phyloP scores from a whole-genome alignment of 2,888 invertebrate species.

The Ophion slaviceki region DNA sequence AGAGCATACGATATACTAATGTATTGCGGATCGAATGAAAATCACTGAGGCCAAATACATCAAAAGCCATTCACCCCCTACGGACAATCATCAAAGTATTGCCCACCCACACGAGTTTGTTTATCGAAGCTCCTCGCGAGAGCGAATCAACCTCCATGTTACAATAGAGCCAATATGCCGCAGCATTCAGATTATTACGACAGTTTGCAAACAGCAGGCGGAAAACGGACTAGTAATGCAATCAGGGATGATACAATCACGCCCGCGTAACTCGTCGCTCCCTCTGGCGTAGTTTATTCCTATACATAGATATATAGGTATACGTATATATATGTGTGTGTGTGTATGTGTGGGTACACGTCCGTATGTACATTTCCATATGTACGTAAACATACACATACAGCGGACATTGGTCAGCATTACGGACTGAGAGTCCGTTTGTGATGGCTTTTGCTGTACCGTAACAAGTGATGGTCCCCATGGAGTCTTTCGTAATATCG shows the following conservation, averaged over 20 bases:
- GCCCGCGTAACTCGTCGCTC: conserved; percentile 58
- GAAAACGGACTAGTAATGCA: conserved; percentile 69
- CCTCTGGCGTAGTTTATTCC: conserved; percentile 44
- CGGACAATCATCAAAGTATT: conserved; percentile 21
- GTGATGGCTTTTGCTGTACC: conserved; percentile 17
- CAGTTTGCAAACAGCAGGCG: conserved; percentile 73
- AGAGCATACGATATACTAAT: background rate
- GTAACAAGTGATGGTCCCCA: conserved; percentile 12
- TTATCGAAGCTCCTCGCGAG: conserved; percentile 7
- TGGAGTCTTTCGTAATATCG: conserved; percentile 1
- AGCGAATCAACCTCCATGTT: conserved; percentile 39
- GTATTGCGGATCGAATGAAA: background rate
- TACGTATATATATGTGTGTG: background rate
- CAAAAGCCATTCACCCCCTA: conserved; percentile 23
- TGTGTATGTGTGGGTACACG: no score
- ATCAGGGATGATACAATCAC: conserved; percentile 71
- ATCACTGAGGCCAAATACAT: conserved; percentile 29
- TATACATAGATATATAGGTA: background rate
- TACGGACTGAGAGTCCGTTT: conserved; percentile 6
- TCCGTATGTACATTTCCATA: background rate
- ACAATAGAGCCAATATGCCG: conserved; percentile 70
- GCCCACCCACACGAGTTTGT: conserved; percentile 47
- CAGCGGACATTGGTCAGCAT: conserved; percentile 23
- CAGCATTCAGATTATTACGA: conserved; percentile 72
- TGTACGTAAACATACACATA: conserved; percentile 9